Evolutionary conservation across 2,797 vertebrate genomes (phyloP).

Genomic region (Melanotaenia pygmaea): DNA sequence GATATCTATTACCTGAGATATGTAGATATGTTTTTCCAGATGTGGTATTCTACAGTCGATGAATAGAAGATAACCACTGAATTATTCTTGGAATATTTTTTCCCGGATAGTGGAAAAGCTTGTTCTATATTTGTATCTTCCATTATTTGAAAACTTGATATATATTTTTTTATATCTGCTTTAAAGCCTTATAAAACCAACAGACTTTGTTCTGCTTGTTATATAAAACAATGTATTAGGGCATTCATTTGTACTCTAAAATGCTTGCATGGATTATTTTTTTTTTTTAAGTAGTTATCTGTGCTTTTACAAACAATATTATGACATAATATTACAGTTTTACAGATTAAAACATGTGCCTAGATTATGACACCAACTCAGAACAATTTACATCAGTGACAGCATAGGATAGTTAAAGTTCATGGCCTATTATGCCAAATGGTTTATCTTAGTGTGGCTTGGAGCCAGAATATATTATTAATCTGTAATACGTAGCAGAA

Average conservation of each 20-base stretch:
- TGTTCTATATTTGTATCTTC: background rate
- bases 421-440: background rate
- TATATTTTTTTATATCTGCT: background rate
- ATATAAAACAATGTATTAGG: background rate
- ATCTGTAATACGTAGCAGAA: background rate
- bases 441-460: background rate
- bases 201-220: background rate
- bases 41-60: background rate
- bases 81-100: no score
- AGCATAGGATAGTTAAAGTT: background rate
- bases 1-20: background rate
- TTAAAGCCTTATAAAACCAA: no score
- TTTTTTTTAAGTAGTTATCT: no score
- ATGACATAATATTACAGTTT: background rate
- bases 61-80: background rate
- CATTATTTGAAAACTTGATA: no score
- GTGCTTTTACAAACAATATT: background rate
- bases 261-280: background rate
- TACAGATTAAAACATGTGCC: background rate
- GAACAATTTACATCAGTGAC: background rate
- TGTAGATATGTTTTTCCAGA: background rate
- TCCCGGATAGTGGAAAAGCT: background rate
- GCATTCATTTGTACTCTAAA: background rate
- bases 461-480: background rate
- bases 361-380: background rate